Base-by-base conservation (phyloP, 2,113 vertebrate species). In the Myiozetetes cayanensis region DNA sequence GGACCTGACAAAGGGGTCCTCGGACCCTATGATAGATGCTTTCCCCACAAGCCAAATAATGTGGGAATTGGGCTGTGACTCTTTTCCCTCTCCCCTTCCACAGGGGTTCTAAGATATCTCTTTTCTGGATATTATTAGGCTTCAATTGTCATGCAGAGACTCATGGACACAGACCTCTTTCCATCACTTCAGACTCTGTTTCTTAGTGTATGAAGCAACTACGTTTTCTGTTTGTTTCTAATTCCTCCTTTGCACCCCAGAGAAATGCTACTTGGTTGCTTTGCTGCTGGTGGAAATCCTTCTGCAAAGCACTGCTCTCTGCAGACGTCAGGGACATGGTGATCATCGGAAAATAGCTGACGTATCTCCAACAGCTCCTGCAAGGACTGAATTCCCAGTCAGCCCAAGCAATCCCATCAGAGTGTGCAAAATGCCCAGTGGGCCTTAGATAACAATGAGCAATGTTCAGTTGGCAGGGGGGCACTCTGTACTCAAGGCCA, bases 351-450 rank as follows among this genome's bases (percentile, higher is more conserved):
- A 80, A 84, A 80, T 3, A 52, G 12, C 72, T 86, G 72, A 49
- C 0, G 0, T 61, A 46, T 58, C 43, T 56, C 58, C 9, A 22
- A 41, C 6, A 27, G 33, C 56, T 90, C 74, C 73, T 44, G 25
- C 33, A n/a, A 59, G 66, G 66, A 30, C 53, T 62, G 58, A 72
- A 88, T 80, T 86, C 82, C 68, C 83, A 53, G 28, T 11, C 50
- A 77, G n/a, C 55, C 49, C 67, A 12, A 76, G 49, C 53, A 61
- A 46, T 30, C 46, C 67, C 0, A 0, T 39, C 46, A 43, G 67
- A 28, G n/a, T 14, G 41, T 62, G 31, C 0, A 0, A 65, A 92
- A 85, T 27, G n/a, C 74, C 74, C 78, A 8, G n/a, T 0, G 0
- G n/a, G 41, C 67, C 86, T 85, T 53, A 50, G 49, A 31, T 76